phyloP scores from a whole-genome alignment of 2,113 vertebrate species.

The Pangasianodon hypophthalmus region DNA sequence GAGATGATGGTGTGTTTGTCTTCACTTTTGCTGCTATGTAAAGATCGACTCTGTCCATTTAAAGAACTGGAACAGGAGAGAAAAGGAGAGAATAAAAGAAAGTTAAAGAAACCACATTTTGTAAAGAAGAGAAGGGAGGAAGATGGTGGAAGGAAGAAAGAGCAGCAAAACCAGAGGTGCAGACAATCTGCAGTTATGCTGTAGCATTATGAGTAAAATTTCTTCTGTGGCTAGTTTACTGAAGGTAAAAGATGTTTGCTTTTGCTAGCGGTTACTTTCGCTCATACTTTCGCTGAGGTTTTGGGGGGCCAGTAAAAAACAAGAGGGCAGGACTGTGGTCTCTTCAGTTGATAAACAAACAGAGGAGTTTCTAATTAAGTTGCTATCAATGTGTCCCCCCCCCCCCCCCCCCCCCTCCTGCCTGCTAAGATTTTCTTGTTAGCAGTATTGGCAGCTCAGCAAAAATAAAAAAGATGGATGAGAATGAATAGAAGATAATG shows the following conservation, averaged over 20 bases:
- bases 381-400: not conserved
- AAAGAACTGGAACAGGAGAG: not conserved
- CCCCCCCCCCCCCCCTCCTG: no score
- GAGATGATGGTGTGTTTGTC: not conserved
- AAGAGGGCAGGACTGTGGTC: no score
- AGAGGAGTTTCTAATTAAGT: no score
- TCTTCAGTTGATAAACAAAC: no score
- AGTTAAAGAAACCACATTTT: not conserved
- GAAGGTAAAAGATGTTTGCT: not conserved
- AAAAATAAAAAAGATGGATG: not conserved
- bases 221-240: not conserved
- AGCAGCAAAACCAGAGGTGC: not conserved
- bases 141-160: not conserved
- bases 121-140: not conserved
- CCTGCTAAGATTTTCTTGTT: not conserved
- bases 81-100: not conserved
- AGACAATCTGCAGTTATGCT: no score
- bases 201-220: not conserved
- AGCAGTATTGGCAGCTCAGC: not conserved
- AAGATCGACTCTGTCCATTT: not conserved
- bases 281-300: no score
- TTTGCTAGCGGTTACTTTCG: not conserved
- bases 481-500: no score
- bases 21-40: not conserved
- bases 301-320: no score